A percentile compares a stretch with the other conserved stretches of the same genome.
These are phyloP conservation scores for Podilymbus podiceps DNA, from an alignment of 2,113 vertebrate species.

Conservation along the genomic window DNA sequence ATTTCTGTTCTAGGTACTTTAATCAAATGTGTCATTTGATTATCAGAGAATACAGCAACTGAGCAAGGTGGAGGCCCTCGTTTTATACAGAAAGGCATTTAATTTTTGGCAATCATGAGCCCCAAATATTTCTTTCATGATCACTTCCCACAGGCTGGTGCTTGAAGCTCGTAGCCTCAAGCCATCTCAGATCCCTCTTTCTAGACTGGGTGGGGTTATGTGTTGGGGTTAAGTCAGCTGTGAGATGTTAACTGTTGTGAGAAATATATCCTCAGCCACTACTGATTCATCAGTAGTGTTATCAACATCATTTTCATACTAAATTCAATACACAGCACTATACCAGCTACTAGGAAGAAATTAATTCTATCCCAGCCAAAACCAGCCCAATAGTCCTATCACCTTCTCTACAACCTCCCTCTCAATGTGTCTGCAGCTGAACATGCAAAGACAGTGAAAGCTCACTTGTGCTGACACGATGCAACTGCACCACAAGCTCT, in stretches of 20 bases:
- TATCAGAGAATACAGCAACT: neutral
- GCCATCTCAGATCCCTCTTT: neutral
- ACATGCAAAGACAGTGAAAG: accelerated
- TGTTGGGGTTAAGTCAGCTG: neutral
- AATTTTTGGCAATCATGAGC: neutral
- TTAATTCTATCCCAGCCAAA: too few species aligned
- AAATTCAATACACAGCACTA: too few species aligned
- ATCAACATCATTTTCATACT: too few species aligned
- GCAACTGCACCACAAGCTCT: accelerated
- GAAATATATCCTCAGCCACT: neutral
- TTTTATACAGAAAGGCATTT: neutral
- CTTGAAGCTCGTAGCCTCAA: accelerated
- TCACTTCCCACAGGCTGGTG: neutral
- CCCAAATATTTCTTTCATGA: neutral
- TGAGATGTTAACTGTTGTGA: neutral
- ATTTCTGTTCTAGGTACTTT: neutral
- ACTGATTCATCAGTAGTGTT: neutral
- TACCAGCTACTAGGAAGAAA: too few species aligned
- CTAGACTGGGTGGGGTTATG: neutral
- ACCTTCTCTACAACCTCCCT: neutral
- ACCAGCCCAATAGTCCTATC: neutral
- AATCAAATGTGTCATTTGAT: neutral
- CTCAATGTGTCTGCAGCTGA: accelerated
- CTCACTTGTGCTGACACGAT: neutral
- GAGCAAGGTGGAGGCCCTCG: neutral